phyloP scores from a whole-genome alignment of 2,888 invertebrate species.

The Pediacus dermestoides region DNA sequence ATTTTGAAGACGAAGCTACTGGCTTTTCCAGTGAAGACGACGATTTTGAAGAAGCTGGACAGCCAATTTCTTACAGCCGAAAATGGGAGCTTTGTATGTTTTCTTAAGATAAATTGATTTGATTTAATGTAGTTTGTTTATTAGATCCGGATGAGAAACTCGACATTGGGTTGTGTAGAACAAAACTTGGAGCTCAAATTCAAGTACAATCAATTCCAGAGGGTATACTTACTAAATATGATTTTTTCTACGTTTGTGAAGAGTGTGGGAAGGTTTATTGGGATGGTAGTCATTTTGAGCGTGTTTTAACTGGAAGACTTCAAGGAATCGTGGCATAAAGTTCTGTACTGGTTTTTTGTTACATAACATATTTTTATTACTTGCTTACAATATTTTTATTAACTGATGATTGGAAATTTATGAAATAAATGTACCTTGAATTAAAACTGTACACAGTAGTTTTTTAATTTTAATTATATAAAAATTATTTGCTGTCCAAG shows the following conservation, averaged over 20 bases:
- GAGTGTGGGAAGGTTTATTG: slow-evolving; percentile 74
- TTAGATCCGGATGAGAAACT: slow-evolving; percentile 45
- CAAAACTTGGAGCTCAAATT: slow-evolving; percentile 56
- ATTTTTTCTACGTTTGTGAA: slow-evolving; percentile 66
- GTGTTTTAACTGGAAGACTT: slow-evolving; percentile 39
- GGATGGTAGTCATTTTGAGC: slow-evolving; percentile 53
- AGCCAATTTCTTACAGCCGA: slow-evolving; percentile 23
- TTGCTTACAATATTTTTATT: slow-evolving; percentile 5
- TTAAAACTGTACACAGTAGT: too few relatives aligned
- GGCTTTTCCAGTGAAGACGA: slow-evolving; percentile 46
- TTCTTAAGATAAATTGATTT: slow-evolving; percentile 3
- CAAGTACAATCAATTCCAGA: slow-evolving; percentile 51
- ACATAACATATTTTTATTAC: neutral
- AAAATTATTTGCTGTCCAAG: too few relatives aligned
- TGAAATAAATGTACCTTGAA: too few relatives aligned
- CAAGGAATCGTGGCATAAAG: slow-evolving; percentile 39
- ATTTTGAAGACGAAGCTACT: slow-evolving; percentile 43
- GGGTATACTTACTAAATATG: slow-evolving; percentile 39
- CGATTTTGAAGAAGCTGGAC: slow-evolving; percentile 35
- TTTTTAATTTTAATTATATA: too few relatives aligned
- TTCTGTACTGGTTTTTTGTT: neutral
- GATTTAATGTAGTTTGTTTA: too few relatives aligned
- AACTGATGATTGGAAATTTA: too few relatives aligned
- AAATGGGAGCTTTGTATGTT: slow-evolving; percentile 46
- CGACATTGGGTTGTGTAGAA: slow-evolving; percentile 49